Conservation (phyloP, 2,797 vertebrate genomes). For the Kryptolebias ocellatus region DNA sequence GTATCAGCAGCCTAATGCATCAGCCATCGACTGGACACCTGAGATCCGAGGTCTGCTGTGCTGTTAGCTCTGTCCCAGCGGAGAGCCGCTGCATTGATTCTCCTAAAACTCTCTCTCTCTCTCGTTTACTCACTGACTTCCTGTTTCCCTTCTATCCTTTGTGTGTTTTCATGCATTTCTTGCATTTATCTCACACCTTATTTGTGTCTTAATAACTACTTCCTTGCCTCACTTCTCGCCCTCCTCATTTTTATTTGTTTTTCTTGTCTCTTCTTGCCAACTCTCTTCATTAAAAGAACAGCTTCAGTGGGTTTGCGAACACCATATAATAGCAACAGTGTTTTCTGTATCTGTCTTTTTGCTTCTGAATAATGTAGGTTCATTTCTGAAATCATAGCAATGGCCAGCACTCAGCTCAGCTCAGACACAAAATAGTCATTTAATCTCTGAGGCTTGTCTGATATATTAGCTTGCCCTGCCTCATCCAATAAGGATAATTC, state of each 20-base stretch:
- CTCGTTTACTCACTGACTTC: conserved; percentile 53
- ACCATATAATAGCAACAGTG: conserved; percentile 72
- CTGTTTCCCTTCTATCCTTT: conserved; percentile 33
- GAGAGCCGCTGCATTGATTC: conserved; percentile 74
- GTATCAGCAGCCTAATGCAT: conserved; percentile 85
- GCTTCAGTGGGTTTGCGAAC: conserved; percentile 41
- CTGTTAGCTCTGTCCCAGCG: conserved; percentile 75
- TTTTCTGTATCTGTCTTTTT: conserved; percentile 65
- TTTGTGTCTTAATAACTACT: conserved; percentile 47
- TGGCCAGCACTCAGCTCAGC: conserved; percentile 68
- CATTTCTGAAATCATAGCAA: conserved; percentile 62
- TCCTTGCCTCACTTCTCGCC: conserved; percentile 30
- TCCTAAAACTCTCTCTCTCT: conserved; percentile 42
- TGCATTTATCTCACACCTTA: conserved; percentile 54
- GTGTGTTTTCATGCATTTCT: conserved; percentile 25
- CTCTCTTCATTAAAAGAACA: conserved; percentile 38
- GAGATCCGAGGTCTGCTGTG: conserved; percentile 72
- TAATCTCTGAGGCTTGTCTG: conserved; percentile 68
- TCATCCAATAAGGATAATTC: conserved; percentile 56
- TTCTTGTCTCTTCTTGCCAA: conserved; percentile 46
- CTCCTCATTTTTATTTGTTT: conserved; percentile 42
- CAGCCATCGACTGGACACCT: conserved; percentile 87
- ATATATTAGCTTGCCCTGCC: conserved; percentile 65
- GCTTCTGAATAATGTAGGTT: conserved; percentile 63
- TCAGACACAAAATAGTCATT: conserved; percentile 71